These are phyloP conservation scores for Scalopus aquaticus DNA, from an alignment of 2,113 vertebrate species.

Conservation along the genomic window DNA sequence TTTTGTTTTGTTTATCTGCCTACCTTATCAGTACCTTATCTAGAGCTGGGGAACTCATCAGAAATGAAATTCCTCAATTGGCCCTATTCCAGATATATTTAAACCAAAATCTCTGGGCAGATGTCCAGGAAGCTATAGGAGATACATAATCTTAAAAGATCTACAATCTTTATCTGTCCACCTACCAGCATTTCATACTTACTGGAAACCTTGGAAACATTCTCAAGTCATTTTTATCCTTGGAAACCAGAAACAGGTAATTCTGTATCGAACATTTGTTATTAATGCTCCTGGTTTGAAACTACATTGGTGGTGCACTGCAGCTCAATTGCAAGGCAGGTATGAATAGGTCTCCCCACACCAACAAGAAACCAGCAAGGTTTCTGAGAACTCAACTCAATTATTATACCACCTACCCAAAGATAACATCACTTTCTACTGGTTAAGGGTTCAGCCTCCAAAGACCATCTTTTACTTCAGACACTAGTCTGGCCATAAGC, in stretches of 20 bases:
- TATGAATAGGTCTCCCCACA: too few species aligned
- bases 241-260: conserved; percentile 16
- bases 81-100: not conserved
- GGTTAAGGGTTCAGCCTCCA: too few species aligned
- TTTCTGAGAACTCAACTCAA: too few species aligned
- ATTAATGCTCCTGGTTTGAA: not conserved
- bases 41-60: not conserved
- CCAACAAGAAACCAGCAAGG: too few species aligned
- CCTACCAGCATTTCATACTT: not conserved
- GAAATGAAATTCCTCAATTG: not conserved
- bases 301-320: not conserved
- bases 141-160: not conserved
- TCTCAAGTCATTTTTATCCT: not conserved
- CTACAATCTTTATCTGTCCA: not conserved
- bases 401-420: too few species aligned
- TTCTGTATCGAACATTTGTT: not conserved
- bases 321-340: too few species aligned
- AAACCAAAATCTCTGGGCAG: not conserved
- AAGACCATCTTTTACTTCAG: too few species aligned
- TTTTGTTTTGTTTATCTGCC: not conserved
- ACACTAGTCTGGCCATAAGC: too few species aligned
- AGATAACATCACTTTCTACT: too few species aligned
- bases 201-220: not conserved
- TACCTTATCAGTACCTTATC: not conserved
- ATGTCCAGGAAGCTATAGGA: not conserved